Base-by-base conservation (phyloP, 2,113 vertebrate species). In the Chaenogobius annularis region DNA sequence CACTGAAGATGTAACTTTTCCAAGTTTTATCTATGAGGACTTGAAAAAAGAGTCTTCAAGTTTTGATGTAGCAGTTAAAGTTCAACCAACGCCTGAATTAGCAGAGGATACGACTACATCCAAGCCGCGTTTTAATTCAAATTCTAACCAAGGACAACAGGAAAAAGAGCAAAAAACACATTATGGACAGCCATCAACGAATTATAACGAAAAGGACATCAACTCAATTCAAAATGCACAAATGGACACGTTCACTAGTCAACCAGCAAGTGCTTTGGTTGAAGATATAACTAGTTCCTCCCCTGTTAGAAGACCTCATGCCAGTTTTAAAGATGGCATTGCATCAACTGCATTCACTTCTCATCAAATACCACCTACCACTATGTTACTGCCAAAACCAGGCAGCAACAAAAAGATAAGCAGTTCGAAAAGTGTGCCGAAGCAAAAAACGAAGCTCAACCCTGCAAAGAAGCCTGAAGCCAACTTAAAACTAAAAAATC, bases 331-430 rank as follows among this genome's bases (percentile, higher is more conserved):
- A 14, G 65, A n/a, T 26, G 61, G 0, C 1, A 43, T 52, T 72
- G 59, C 68, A 46, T 44, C 70, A 73, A 77, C 70, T 20, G 44
- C 31, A 61, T 20, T 62, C 43, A 50, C 66, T 69, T 46, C 58
- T 65, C 55, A 7, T 54, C 66, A 70, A 14, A 67, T 37, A 37
- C 62, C 72, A 58, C 13, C 52, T 54, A 75, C 66, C 48, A 83
- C 73, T 56, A 26, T 22, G 56, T 68, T 66, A 1, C 46, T 74
- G 31, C 55, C 35, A 76, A 35, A 10, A 0, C 7, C 50, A 68
- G 68, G 65, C 44, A 26, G 1, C 48, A 79, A 31, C 26, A 83
- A 72, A 52, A 83, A 26, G 50, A 83, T 87, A 62, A 59, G 62
- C 9, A 80, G 67, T 56, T 73, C 82, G 44, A 83, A 80, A 69